Evolutionary conservation across 2,888 invertebrate species (phyloP), one percentile per base, ranked within the genome.

Genomic region (Salticus scenicus): DNA sequence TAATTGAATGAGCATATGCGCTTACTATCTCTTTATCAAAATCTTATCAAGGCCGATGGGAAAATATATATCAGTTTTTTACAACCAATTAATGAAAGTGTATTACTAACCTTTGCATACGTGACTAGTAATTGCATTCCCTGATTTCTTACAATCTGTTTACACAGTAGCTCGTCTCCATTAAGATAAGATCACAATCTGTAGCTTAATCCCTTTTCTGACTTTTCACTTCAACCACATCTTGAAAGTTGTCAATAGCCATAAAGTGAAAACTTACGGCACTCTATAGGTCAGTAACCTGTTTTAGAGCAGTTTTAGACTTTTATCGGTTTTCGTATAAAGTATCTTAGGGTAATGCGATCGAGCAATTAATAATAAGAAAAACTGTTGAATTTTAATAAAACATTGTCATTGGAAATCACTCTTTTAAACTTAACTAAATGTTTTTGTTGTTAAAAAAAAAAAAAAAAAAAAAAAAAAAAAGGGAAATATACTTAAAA

Each of bases 161-260:
- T 57, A 57, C 57, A 7, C 57, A 47, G 42, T 57, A 20, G 5
- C 57, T 7, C 17, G 24, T 57, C 57, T 20, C 57, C 57, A 57
- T 57, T 57, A 2, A 57, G 57, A 57, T 57, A 24, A 57, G 57
- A 57, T 57, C 17, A 17, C 20, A 24, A 57, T 57, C 57, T 24
- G 24, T 24, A 57, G 57, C 20, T 24, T 57, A 57, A 57, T 57
- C 57, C 57, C 57, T 57, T 57, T 47, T 57, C 57, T 24, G 20
- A 4, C 1, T 24, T 5, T 2, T 17, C 24, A 1, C 57, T 24
- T 12, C 5, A 20, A 57, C 24, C 47, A 4, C 20, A 57, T 24
- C 57, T 24, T 57, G 4, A 17, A 37, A 57, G 24, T 5, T 5
- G 24, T 24, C 57, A 5, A 57, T 7, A 24, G 12, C 57, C 24